phyloP scores from a whole-genome alignment of 1,140 invertebrate species.

The Sminthurinus signatus region DNA sequence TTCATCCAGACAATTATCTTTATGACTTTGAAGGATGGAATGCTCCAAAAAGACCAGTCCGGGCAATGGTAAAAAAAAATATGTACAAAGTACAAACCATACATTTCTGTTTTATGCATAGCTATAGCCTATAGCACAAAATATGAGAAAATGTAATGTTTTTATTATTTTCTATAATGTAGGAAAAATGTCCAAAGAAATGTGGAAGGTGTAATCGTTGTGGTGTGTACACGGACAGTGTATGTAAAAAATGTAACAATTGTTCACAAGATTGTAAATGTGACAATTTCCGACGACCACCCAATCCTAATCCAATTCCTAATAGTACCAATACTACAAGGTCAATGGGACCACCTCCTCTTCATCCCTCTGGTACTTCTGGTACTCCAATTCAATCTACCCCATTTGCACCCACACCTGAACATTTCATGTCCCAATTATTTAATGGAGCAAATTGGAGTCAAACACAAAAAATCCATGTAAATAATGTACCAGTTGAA shows the following conservation, averaged over 20 bases:
- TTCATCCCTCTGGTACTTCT: no score
- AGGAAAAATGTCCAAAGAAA: slow-evolving; percentile 8
- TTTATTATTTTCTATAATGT: no score
- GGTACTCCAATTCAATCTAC: no score
- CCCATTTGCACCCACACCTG: background rate
- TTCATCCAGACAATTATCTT: background rate
- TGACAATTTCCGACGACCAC: background rate
- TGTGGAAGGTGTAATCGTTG: background rate
- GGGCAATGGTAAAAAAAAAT: no score
- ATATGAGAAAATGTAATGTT: no score
- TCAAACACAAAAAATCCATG: background rate
- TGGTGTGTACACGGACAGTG: background rate
- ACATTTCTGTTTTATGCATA: no score
- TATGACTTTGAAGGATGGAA: background rate
- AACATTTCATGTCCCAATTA: slow-evolving; percentile 2
- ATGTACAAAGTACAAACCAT: no score
- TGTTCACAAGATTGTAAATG: background rate
- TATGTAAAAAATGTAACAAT: background rate
- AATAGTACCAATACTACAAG: no score
- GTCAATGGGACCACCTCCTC: no score
- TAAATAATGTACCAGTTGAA: background rate
- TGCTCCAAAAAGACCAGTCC: background rate
- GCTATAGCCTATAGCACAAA: no score
- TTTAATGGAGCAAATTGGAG: background rate
- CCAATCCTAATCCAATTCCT: no score